Conservation (phyloP, 2,797 vertebrate species). For the Phataginus tetradactyla region DNA sequence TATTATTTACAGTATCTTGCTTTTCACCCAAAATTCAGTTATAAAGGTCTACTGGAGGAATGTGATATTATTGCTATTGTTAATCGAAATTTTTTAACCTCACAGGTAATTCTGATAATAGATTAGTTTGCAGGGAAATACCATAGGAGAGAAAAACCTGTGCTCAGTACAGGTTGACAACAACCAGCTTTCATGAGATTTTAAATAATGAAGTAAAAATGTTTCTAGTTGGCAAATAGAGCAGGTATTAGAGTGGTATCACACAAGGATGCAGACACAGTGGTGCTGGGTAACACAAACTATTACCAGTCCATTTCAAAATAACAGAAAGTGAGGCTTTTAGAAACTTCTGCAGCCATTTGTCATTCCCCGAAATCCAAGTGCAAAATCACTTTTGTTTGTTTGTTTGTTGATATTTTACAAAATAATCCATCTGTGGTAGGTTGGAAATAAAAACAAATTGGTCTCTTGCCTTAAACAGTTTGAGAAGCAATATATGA, state of each 20-base stretch:
- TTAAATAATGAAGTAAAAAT: neutral
- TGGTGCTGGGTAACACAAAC: neutral
- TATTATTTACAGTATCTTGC: neutral
- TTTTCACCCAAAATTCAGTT: neutral
- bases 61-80: neutral
- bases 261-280: too few species aligned
- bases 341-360: neutral
- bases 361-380: neutral
- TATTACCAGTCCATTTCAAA: neutral
- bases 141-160: neutral
- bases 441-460: neutral
- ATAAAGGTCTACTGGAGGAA: neutral
- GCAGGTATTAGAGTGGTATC: neutral
- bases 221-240: neutral
- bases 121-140: neutral
- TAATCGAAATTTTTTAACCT: neutral
- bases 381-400: neutral
- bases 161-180: neutral
- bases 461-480: neutral
- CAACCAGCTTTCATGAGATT: neutral
- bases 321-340: neutral
- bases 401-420: neutral
- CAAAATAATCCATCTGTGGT: neutral
- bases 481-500: neutral
- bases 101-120: neutral